phyloP scores from a whole-genome alignment of 1,140 invertebrate genomes.

The Apocrypta bakeri region DNA sequence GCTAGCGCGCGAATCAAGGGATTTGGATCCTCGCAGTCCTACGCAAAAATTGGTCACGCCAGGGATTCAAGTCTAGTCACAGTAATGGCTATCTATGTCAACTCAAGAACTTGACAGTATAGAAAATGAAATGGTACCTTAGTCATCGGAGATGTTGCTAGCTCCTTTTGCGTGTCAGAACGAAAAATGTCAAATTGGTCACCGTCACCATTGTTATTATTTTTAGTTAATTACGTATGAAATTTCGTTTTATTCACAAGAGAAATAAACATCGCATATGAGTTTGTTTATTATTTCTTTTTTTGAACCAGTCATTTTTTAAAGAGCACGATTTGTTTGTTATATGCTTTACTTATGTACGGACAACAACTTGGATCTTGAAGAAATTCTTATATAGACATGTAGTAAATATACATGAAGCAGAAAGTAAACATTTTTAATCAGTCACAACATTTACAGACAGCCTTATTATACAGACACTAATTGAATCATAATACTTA shows the following conservation, averaged over 20 bases:
- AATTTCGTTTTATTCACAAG: conserved; percentile 39
- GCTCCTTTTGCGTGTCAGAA: conserved; percentile 76
- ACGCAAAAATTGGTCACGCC: conserved; percentile 75
- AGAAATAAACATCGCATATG: conserved; percentile 59
- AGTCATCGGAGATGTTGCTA: conserved; percentile 75
- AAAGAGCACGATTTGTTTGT: conserved; percentile 72
- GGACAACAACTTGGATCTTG: conserved; percentile 51
- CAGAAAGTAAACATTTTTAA: conserved; percentile 48
- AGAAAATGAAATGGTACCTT: conserved; percentile 74
- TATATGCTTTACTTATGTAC: conserved; percentile 15
- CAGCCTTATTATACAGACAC: conserved; percentile 40
- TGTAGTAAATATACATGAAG: conserved; percentile 50
- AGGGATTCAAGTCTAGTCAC: conserved; percentile 76
- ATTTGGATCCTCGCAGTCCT: conserved; percentile 99
- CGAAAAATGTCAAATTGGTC: conserved; percentile 76
- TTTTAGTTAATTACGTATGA: conserved; percentile 66
- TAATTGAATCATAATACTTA: conserved; percentile 22
- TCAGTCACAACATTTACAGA: conserved; percentile 41
- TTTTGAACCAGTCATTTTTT: conserved; percentile 71
- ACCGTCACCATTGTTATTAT: conserved; percentile 74
- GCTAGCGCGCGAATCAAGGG: conserved; percentile 98
- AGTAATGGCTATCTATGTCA: conserved; percentile 72
- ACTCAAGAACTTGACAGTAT: conserved; percentile 70
- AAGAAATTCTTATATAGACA: conserved; percentile 50
- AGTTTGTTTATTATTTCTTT: conserved; percentile 45